phyloP scores from a whole-genome alignment of 2,113 vertebrate species.

The Trichechus manatus region DNA sequence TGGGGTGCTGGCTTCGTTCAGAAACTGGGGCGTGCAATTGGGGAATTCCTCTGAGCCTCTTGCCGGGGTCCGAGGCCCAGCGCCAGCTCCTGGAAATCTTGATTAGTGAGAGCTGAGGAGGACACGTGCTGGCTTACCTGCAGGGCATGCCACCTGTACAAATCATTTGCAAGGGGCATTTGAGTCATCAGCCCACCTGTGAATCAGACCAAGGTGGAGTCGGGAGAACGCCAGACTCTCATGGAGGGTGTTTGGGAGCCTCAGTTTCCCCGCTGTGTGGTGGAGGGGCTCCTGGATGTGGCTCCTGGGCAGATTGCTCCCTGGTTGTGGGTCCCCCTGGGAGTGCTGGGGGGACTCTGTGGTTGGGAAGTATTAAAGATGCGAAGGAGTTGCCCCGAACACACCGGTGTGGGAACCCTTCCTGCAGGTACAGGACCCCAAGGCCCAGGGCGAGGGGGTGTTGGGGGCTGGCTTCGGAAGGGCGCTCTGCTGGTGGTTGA shows the following conservation, averaged over 20 bases:
- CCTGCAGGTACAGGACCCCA: background rate
- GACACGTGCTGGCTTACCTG: background rate
- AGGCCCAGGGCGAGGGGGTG: rapidly evolving
- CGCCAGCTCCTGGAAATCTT: background rate
- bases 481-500: rapidly evolving
- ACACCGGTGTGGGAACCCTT: rapidly evolving
- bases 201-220: background rate
- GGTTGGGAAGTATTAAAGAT: rapidly evolving
- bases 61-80: rapidly evolving
- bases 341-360: too few relatives aligned
- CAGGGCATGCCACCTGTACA: rapidly evolving
- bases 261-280: background rate
- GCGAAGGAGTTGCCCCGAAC: background rate
- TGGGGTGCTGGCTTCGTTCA: background rate
- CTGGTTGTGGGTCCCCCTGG: background rate
- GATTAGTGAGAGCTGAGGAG: background rate
- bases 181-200: background rate
- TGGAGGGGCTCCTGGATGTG: background rate
- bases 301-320: background rate
- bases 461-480: rapidly evolving
- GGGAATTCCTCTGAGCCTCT: background rate
- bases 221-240: rapidly evolving
- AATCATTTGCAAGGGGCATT: rapidly evolving
- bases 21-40: rapidly evolving
- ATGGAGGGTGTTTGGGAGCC: rapidly evolving